Base-by-base conservation (phyloP, 2,797 vertebrate genomes). In the Neopelma chrysocephalum region DNA sequence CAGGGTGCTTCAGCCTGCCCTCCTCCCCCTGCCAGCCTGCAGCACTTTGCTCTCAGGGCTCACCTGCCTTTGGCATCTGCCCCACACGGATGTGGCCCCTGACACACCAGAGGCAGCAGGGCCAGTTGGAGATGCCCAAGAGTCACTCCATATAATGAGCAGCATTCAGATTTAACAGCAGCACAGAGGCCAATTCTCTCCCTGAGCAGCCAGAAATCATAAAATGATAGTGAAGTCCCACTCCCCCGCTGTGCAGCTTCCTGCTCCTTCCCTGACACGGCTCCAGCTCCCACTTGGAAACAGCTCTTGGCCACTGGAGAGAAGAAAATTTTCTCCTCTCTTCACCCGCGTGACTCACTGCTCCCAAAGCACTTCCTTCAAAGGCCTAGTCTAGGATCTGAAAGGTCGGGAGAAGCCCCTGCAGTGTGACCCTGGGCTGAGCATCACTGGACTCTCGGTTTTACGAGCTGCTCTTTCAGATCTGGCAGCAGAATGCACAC, bases 271-370 rank as follows among this genome's bases (percentile, higher is more conserved):
- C 47, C 48, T n/a, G 19, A 71, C 82, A 58, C 0, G 0, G 40
- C 82, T 94, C 91, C 94, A 96, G 91, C 72, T 86, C 84, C 64
- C 91, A 25, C 88, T 61, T 93, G 87, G 92, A 92, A 93, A 40
- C 53, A 34, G 61, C 54, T 83, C 66, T 65, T 82, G 82, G 89
- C 69, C 43, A 31, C 58, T 23, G 45, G 65, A 91, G 61, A 92
- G 72, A 87, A 92, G 57, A 82, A 36, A 36, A 42, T 58, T 75
- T 70, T 75, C 58, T 82, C n/a, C 36, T 93, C 82, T 48, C 43
- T 86, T 73, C 73, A 76, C 50, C 36, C 27, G 0, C 61, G 69
- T 84, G 79, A 82, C 61, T 93, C 36, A 58, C 43, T 75, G 82
- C 40, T 94, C 79, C 73, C 2, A 1, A 20, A 94, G 69, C 10